Evolutionary conservation across 2,113 vertebrate genomes (phyloP).

Genomic region (Synchiropus splendidus): DNA sequence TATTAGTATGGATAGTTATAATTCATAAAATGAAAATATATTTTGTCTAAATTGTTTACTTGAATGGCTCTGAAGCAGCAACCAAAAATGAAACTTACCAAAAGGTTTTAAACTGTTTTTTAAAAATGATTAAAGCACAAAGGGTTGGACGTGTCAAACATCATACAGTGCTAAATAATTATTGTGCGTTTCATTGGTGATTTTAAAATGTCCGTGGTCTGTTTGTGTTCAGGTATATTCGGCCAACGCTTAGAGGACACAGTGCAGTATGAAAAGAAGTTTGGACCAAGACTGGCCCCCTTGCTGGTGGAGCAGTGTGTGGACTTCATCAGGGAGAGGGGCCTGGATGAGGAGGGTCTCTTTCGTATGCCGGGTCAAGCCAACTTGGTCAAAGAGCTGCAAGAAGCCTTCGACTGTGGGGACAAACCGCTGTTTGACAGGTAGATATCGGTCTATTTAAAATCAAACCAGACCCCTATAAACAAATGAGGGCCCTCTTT

Average conservation of each 20-base stretch:
- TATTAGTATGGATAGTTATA: too few relatives aligned
- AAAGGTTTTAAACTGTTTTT: too few relatives aligned
- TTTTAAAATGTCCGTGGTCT: not conserved
- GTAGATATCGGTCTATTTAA: conserved; percentile 39
- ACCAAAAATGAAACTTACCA: too few relatives aligned
- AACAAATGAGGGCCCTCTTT: not conserved
- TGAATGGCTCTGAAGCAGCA: too few relatives aligned
- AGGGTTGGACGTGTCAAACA: too few relatives aligned
- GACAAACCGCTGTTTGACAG: conserved; percentile 92
- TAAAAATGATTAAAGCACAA: too few relatives aligned
- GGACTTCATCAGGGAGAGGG: conserved; percentile 86
- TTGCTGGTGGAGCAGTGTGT: conserved; percentile 92
- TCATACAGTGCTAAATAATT: too few relatives aligned
- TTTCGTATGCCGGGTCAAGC: conserved; percentile 93
- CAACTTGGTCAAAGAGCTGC: conserved; percentile 89
- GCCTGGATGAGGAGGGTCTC: conserved; percentile 87
- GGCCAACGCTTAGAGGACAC: conserved; percentile 90
- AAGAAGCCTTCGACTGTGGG: conserved; percentile 89
- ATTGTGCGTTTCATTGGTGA: too few relatives aligned
- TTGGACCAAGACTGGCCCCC: conserved; percentile 78
- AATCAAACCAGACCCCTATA: not conserved
- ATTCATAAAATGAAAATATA: too few relatives aligned
- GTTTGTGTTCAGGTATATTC: conserved; percentile 77
- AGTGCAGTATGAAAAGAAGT: conserved; percentile 77
- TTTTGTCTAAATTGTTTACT: too few relatives aligned